phyloP scores from a whole-genome alignment of 2,113 vertebrate species.

The Fulmarus glacialis region DNA sequence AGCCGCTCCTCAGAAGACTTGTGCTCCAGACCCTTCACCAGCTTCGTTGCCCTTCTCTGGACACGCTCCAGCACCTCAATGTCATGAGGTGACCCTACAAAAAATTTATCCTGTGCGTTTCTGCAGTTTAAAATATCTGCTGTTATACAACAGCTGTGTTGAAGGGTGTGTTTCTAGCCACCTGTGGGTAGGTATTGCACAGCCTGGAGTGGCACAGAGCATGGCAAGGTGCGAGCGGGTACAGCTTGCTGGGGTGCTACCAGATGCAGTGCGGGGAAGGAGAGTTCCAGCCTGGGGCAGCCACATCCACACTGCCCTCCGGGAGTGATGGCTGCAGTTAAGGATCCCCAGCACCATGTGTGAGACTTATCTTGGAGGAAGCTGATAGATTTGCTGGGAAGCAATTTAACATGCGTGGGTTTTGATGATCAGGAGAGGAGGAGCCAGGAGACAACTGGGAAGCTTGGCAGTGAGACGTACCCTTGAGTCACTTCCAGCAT shows the following conservation, averaged over 20 bases:
- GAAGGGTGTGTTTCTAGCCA: background rate
- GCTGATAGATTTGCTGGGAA: background rate
- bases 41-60: too few relatives aligned
- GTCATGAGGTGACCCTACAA: background rate
- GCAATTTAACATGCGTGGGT: background rate
- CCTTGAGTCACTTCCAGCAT: background rate
- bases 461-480: background rate
- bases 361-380: background rate
- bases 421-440: background rate
- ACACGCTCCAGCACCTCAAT: too few relatives aligned
- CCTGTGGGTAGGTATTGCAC: too few relatives aligned
- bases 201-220: background rate
- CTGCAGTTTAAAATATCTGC: background rate
- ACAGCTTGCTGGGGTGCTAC: background rate
- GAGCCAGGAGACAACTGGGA: background rate
- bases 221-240: accelerated
- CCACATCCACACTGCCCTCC: accelerated
- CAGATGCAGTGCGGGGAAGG: background rate
- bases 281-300: background rate
- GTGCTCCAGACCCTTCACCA: too few relatives aligned
- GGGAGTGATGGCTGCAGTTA: background rate
- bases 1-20: too few relatives aligned
- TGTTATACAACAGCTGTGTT: background rate
- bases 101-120: background rate
- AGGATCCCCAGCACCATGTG: accelerated